Conservation (phyloP, 2,113 vertebrate genomes). For the Oenanthe melanoleuca region DNA sequence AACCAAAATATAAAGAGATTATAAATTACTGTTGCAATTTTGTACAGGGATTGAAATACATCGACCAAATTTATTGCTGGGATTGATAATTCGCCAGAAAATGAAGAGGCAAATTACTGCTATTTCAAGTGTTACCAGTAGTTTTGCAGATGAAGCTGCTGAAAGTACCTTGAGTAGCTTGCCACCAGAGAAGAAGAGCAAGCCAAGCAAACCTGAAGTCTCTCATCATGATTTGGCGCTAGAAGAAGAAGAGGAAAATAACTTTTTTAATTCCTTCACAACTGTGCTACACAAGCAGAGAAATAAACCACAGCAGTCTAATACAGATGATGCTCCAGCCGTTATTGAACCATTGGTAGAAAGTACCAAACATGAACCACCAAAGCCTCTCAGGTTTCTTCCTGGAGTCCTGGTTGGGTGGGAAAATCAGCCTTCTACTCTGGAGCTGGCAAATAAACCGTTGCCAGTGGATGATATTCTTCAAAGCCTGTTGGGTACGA, state of each 20-base stretch:
- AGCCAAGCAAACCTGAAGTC: conserved; percentile 74
- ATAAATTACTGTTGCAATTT: conserved; percentile 56
- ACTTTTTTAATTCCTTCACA: conserved; percentile 88
- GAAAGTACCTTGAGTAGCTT: conserved; percentile 73
- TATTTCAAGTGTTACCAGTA: conserved; percentile 41
- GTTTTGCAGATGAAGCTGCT: conserved; percentile 77
- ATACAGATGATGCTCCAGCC: conserved; percentile 65
- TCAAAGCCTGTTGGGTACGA: conserved; percentile 75
- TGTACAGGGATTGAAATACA: conserved; percentile 90
- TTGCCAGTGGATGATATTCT: conserved; percentile 79
- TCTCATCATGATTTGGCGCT: conserved; percentile 68
- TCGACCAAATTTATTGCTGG: conserved; percentile 91
- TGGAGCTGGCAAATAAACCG: conserved; percentile 83
- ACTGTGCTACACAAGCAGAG: conserved; percentile 82
- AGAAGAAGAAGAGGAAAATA: conserved; percentile 83
- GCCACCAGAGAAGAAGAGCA: conserved; percentile 86
- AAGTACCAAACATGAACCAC: conserved; percentile 77
- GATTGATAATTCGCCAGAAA: conserved; percentile 94
- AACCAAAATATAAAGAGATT: background rate
- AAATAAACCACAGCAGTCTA: conserved; percentile 78
- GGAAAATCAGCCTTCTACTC: conserved; percentile 86
- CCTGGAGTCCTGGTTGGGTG: conserved; percentile 93
- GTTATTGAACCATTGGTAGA: conserved; percentile 75
- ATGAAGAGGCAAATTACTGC: conserved; percentile 84
- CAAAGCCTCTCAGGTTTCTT: conserved; percentile 92